Conservation (phyloP, 2,888 invertebrate genomes). For the Phania funesta region DNA sequence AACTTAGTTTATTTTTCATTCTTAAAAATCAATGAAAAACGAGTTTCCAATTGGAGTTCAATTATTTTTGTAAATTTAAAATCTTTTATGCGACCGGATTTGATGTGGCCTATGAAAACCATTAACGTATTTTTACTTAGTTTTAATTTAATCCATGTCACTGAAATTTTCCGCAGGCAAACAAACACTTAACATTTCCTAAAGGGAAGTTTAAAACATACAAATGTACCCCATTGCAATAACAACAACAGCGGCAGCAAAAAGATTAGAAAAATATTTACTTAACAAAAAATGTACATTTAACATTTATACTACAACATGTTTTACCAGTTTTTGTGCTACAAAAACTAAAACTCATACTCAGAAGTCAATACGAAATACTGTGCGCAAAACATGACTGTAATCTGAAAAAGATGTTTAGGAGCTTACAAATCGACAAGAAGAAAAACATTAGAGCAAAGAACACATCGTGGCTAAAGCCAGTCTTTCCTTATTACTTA, state of each 20-base stretch:
- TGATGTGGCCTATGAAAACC: too few relatives aligned
- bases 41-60: too few relatives aligned
- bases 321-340: conserved; percentile 68
- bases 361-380: conserved; percentile 36
- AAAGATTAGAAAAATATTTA: conserved; percentile 2
- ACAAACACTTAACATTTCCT: conserved; percentile 3
- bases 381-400: conserved; percentile 11
- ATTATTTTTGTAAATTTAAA: too few relatives aligned
- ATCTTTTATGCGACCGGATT: too few relatives aligned
- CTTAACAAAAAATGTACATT: conserved; percentile 38
- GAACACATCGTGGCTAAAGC: not conserved
- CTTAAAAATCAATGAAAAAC: too few relatives aligned
- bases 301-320: conserved; percentile 66
- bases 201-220: not conserved
- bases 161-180: too few relatives aligned
- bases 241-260: conserved; percentile 22
- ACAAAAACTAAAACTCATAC: conserved; percentile 28
- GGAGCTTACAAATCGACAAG: conserved; percentile 21
- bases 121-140: too few relatives aligned
- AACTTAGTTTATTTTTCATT: too few relatives aligned
- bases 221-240: not conserved
- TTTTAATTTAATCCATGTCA: too few relatives aligned
- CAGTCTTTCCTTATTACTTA: conserved; percentile 39
- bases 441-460: conserved; percentile 2
- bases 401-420: conserved; percentile 26